Evolutionary conservation across 2,888 invertebrate genomes (phyloP), one percentile per base, ranked within the genome.

Genomic region (Halocaridina rubra): DNA sequence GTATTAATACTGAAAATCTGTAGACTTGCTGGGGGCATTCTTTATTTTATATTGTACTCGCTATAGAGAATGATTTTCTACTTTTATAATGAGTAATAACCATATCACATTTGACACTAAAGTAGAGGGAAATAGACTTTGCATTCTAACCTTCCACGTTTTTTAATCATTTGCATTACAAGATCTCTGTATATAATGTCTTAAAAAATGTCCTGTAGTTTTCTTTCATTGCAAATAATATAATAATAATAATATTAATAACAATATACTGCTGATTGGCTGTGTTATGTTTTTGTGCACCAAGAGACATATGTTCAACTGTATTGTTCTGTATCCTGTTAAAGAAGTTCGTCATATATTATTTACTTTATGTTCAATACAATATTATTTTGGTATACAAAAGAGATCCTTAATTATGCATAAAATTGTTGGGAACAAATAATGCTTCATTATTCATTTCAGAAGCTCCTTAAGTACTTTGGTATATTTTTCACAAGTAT

Each of bases 261-360:
- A n/a, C n/a, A n/a, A n/a, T n/a, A n/a, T n/a, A n/a, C n/a, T 79
- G 79, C 79, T 84, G 74, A 74, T 74, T 78, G 84, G 84, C 74
- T 84, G 84, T 84, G 84, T 79, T 72, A 74, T 39, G 33, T 32
- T 76, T 71, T 53, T 30, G 76, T 33, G 64, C 10, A 61, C 27
- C 22, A 39, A 22, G 39, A 67, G 75, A 33, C 67, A 75, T 67
- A 5, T 75, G 74, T 75, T 75, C 24, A 32, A 67, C 19, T 39
- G 27, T 19, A 27, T 30, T 30, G 16, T 32, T 57, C 19, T 19
- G 30, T 24, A 27, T 74, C 61, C 27, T 29, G 27, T 59, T 29
- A 22, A 30, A 24, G 27, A 10, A 29, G 22, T 32, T 32, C 59
- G 24, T 19, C 8, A 27, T 16, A 16, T 29, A 24, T 32, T 32